Base-by-base conservation (phyloP, 2,888 invertebrate species). In the Dolomedes plantarius region DNA sequence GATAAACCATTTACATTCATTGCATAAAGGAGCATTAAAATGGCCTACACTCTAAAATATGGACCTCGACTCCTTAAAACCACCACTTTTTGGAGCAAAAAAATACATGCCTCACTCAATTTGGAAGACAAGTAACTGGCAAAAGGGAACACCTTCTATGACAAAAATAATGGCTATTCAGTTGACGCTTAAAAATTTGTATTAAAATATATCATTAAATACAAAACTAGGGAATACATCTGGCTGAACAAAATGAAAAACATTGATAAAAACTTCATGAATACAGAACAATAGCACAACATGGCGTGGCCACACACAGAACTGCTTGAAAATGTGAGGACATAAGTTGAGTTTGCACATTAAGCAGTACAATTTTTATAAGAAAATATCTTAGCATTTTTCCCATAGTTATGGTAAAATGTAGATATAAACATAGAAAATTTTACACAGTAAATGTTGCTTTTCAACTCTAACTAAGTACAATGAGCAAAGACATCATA, bases 121-220 rank as follows among this genome's bases (percentile, higher is more conserved):
- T 76, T 50, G 82, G 82, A 83, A 83, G 82, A 83, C 82, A 71
- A 83, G 64, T 69, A 80, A 64, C 72, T 81, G 74, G 81, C 69
- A 62, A 78, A 23, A 36, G 77, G 29, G 31, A 72, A 27, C 31
- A 36, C 62, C 31, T 64, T 36, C 46, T 32, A 71, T 62, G 39
- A 78, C 32, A 72, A 79, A 62, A 72, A 72, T 72, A 62, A 64
- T 16, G 69, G 27, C 32, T 39, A 69, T 31, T 41, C 36, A 31
- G 28, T 72, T n/a, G 16, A 68, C 67, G 56, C 36, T 68, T n/a
- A 81, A 75, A 78, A 68, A 11, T 81, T 31, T 36, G 23, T 74
- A 69, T 81, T 75, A 75, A 75, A 81, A 74, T 79, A 79, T 50
- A 64, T 36, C 56, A 39, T 69, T 9, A 41, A 78, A 32, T 71